Evolutionary conservation across 2,888 invertebrate species (phyloP).

Genomic region (Lissocephala sabroskyi): DNA sequence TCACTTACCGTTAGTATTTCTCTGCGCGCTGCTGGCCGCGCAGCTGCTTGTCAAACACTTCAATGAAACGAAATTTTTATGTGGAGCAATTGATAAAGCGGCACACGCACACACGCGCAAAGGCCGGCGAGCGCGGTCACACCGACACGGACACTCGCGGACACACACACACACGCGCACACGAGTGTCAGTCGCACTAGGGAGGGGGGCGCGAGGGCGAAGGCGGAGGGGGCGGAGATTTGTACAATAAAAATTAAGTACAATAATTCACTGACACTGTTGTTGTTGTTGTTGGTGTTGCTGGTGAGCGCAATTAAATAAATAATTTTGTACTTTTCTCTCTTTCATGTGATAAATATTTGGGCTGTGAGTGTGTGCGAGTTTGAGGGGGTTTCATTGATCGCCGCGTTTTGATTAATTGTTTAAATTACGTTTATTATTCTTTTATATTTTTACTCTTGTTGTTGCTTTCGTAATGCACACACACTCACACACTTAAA

Average conservation of each 20-base stretch:
- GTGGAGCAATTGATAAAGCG: slow-evolving; percentile 61
- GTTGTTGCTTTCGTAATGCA: slow-evolving; percentile 13
- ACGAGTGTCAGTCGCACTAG: slow-evolving; percentile 9
- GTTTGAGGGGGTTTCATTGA: slow-evolving; percentile 53
- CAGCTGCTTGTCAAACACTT: slow-evolving; percentile 51
- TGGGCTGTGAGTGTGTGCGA: slow-evolving; percentile 22
- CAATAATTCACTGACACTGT: slow-evolving; percentile 63
- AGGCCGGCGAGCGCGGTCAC: too few species aligned
- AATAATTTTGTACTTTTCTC: slow-evolving; percentile 13
- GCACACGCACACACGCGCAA: slow-evolving; percentile 18
- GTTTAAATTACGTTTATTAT: slow-evolving; percentile 55
- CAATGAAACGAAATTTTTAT: slow-evolving; percentile 57
- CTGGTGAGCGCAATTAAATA: slow-evolving; percentile 25
- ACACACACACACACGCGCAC: slow-evolving; percentile 15
- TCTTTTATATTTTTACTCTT: slow-evolving; percentile 35
- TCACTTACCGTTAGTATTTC: slow-evolving; percentile 9
- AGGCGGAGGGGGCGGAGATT: too few species aligned
- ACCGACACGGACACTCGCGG: slow-evolving; percentile 11
- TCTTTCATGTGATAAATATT: slow-evolving; percentile 9
- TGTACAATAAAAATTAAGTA: slow-evolving; percentile 58
- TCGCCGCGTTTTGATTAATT: slow-evolving; percentile 62
- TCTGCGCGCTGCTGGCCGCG: slow-evolving; percentile 4
- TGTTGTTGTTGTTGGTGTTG: slow-evolving; percentile 23
- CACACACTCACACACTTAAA: neutral
- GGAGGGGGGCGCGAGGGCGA: too few species aligned